Evolutionary conservation across 2,888 invertebrate genomes (phyloP), one percentile per base, ranked within the genome.

Genomic region (Glaucopsyche alexis): DNA sequence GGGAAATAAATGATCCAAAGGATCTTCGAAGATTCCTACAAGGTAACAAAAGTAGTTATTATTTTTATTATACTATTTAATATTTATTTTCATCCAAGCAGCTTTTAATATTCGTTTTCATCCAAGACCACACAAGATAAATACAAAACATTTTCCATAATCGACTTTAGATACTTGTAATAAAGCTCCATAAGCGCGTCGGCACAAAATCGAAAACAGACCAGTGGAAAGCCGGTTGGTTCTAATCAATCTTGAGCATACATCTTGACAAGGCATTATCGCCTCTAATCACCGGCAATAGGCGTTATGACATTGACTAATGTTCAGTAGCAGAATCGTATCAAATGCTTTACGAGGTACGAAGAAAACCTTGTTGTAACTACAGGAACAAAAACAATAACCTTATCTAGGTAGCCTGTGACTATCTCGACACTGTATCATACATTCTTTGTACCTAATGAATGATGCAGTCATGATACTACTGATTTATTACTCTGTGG

Each of bases 211-310:
- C 78, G 77, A 80, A 80, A 82, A 82, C 81, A 81, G 84, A 82
- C 79, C 83, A 82, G 80, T 83, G 80, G 82, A 83, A 84, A 83
- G 82, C 79, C 78, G 75, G 77, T 82, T 81, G 80, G 78, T 75
- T 79, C 80, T 81, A 82, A 84, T 85, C 81, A 83, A 82, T 82
- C 81, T 82, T 78, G 65, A 74, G 76, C 74, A 76, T 74, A 71
- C n/a, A 72, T 74, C 64, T 69, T 72, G 73, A 77, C 76, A 73
- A 73, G 74, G 77, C 73, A 79, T 79, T 78, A 78, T 79, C 76
- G 50, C 75, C 79, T 73, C 64, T 78, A 79, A 77, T 19, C 40
- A 29, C 42, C 66, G n/a, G 78, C 50, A 75, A 76, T 79, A 78
- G 71, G 76, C 71, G 71, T 76, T 76, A 75, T 71, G 75, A 76